Percentiles rank a stretch among this genome's conserved stretches.
Evolutionary conservation across 2,113 vertebrate genomes (phyloP).

Genomic region (Catharus minimus): DNA sequence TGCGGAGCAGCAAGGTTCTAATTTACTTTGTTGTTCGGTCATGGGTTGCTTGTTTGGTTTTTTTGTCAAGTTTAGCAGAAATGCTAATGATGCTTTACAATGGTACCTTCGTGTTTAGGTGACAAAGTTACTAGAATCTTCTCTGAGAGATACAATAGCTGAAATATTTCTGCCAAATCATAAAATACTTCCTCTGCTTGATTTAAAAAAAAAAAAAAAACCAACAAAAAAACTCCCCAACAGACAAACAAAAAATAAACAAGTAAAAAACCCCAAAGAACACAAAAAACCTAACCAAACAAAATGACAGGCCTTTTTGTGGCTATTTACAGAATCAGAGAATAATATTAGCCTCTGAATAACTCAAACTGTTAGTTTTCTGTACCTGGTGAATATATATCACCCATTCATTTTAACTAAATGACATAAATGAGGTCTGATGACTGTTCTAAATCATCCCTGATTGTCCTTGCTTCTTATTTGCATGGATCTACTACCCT

Average conservation of each 20-base stretch:
- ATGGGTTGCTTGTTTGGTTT: background rate
- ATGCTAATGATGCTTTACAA: background rate
- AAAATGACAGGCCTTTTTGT: background rate
- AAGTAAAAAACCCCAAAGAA: background rate
- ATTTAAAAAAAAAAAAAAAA: background rate
- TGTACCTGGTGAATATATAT: slow-evolving; percentile 2
- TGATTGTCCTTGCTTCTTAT: background rate
- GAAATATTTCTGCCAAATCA: background rate
- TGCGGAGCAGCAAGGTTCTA: background rate
- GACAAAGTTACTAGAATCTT: background rate
- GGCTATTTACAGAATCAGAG: slow-evolving; percentile 12
- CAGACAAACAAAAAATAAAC: too few species aligned
- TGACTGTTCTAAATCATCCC: background rate
- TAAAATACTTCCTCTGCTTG: background rate
- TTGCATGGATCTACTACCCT: background rate
- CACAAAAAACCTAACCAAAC: background rate
- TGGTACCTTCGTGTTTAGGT: background rate
- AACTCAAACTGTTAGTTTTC: background rate
- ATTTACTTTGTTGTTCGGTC: background rate
- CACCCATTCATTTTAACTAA: background rate
- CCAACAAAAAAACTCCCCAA: background rate
- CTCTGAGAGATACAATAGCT: background rate
- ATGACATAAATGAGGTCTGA: background rate
- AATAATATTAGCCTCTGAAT: background rate
- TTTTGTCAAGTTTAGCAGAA: background rate